phyloP scores from a whole-genome alignment of 2,888 invertebrate genomes.

The Leucozona laternaria region DNA sequence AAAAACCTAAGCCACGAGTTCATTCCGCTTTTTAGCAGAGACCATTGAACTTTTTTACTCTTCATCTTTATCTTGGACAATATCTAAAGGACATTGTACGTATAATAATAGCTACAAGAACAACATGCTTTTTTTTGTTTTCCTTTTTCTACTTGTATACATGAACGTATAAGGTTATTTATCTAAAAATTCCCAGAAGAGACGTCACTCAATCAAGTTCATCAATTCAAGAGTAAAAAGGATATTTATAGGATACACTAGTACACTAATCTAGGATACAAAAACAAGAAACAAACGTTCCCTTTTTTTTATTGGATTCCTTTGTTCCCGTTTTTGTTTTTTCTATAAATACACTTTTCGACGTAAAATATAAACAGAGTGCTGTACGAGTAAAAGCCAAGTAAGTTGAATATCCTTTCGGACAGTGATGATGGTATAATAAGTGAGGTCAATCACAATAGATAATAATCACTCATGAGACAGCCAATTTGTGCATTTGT shows the following conservation, averaged over 20 bases:
- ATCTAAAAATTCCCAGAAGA: neutral
- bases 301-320: conserved; percentile 3
- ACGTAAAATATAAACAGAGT: neutral
- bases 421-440: neutral
- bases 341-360: conserved; percentile 11
- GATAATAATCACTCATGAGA: conserved; percentile 10
- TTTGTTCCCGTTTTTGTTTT: conserved; percentile 16
- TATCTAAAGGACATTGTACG: neutral
- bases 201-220: conserved; percentile 31
- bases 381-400: neutral
- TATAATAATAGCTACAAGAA: neutral
- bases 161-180: neutral
- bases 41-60: conserved; percentile 12
- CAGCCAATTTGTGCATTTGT: conserved; percentile 4
- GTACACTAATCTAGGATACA: neutral
- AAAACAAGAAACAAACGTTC: conserved; percentile 13
- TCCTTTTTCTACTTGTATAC: neutral
- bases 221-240: conserved; percentile 22
- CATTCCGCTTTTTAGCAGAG: no score
- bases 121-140: neutral
- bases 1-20: neutral
- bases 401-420: conserved; percentile 7
- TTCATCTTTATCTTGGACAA: neutral
- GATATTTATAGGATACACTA: conserved; percentile 23
- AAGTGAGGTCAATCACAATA: conserved; percentile 10